Evolutionary conservation across 1,140 invertebrate species (phyloP).

Genomic region (Drosophila willistoni): DNA sequence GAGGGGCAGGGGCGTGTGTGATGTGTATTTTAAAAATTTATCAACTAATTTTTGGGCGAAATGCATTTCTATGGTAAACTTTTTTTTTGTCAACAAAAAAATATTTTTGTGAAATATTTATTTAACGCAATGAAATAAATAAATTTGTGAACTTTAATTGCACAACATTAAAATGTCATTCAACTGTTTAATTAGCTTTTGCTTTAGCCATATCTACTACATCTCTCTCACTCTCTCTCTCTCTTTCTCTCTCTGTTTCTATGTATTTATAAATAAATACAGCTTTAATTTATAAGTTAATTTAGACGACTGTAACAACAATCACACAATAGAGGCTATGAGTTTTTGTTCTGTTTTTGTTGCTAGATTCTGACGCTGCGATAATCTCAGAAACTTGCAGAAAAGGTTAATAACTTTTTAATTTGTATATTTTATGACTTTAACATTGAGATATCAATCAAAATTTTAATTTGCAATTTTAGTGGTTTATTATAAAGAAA

Average conservation of each 20-base stretch:
- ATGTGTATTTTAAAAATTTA: slow-evolving; percentile 71
- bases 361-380: background rate
- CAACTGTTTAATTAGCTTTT: slow-evolving; percentile 69
- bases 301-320: slow-evolving; percentile 34
- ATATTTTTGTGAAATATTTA: slow-evolving; percentile 15
- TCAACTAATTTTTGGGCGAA: slow-evolving; percentile 56
- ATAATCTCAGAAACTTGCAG: background rate
- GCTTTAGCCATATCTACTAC: background rate
- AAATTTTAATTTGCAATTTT: background rate
- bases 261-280: slow-evolving; percentile 64
- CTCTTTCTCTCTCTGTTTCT: background rate
- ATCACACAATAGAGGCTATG: slow-evolving; percentile 1
- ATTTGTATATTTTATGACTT: slow-evolving; percentile 6
- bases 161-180: slow-evolving; percentile 75
- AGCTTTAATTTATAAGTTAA: slow-evolving; percentile 69
- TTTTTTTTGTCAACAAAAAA: background rate
- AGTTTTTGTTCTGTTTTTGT: background rate
- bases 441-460: background rate
- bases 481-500: background rate
- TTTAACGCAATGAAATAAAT: slow-evolving; percentile 22
- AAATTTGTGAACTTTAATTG: slow-evolving; percentile 61
- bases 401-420: slow-evolving; percentile 2
- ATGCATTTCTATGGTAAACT: slow-evolving; percentile 6
- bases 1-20: background rate
- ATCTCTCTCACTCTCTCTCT: background rate